A percentile compares a stretch with the other conserved stretches of the same genome.
These are phyloP conservation scores for Zaprionus lachaisei DNA, from an alignment of 1,140 invertebrate genomes.

Conservation along the genomic window DNA sequence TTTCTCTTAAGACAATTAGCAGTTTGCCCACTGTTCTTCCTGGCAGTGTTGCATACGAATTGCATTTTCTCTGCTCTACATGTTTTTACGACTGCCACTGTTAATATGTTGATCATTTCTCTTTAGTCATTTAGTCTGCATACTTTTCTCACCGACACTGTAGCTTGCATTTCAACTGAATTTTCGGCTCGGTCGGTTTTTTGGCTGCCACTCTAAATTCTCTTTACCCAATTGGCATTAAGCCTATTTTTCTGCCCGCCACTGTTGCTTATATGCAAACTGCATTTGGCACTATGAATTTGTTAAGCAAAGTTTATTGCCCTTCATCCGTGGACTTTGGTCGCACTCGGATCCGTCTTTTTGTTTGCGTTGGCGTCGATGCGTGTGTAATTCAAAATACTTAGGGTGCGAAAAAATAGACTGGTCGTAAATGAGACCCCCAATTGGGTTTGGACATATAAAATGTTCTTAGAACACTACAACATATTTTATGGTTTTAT, in stretches of 20 bases:
- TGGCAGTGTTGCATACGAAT: too few relatives aligned
- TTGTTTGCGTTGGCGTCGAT: slow-evolving; percentile 42
- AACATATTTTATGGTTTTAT: not conserved
- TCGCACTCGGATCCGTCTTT: slow-evolving; percentile 34
- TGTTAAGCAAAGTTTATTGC: slow-evolving; percentile 67
- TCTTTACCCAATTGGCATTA: not conserved
- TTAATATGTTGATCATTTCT: too few relatives aligned
- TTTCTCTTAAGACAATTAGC: too few relatives aligned
- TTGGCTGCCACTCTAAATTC: not conserved
- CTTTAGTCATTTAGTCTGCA: too few relatives aligned
- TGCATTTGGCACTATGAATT: slow-evolving; percentile 56
- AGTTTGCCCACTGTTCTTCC: too few relatives aligned
- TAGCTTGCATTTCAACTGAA: not conserved
- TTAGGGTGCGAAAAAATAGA: not conserved
- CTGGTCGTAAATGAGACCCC: not conserved
- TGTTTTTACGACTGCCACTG: too few relatives aligned
- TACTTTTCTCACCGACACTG: too few relatives aligned
- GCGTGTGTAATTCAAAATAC: slow-evolving; percentile 33
- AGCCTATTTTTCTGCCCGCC: slow-evolving; percentile 1
- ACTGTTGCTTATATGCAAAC: slow-evolving; percentile 42
- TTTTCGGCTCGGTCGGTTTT: not conserved
- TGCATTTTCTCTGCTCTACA: too few relatives aligned
- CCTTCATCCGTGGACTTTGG: slow-evolving; percentile 73
- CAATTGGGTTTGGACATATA: not conserved
- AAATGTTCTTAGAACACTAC: not conserved